Conservation (phyloP, 2,888 invertebrate genomes). For the Pasiphila rectangulata region DNA sequence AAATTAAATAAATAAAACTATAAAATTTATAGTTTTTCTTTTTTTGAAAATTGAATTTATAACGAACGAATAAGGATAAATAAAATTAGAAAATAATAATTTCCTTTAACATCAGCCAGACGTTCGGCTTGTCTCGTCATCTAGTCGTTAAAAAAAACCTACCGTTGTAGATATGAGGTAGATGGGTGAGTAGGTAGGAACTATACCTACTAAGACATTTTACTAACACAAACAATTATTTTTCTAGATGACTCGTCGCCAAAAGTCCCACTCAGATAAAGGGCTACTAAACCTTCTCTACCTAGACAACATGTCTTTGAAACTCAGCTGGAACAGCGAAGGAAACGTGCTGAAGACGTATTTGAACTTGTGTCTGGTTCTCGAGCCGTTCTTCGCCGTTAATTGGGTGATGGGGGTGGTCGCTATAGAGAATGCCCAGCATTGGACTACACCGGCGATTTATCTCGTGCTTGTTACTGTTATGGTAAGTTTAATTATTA, state of each 20-base stretch:
- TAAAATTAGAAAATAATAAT: no score
- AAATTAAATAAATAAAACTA: neutral
- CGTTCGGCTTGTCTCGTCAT: no score
- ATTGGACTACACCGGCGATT: constrained; percentile 81
- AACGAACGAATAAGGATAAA: no score
- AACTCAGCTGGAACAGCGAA: constrained; percentile 72
- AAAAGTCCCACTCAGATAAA: constrained; percentile 56
- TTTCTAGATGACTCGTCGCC: constrained; percentile 37
- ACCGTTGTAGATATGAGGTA: no score
- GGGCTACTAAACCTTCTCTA: constrained; percentile 64
- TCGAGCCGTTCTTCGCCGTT: constrained; percentile 86
- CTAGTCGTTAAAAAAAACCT: no score
- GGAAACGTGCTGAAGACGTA: constrained; percentile 82
- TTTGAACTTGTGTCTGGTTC: constrained; percentile 82
- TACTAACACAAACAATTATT: no score
- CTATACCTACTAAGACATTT: no score
- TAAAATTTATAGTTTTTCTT: no score
- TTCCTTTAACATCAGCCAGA: no score
- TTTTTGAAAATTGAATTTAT: no score
- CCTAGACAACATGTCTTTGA: constrained; percentile 73
- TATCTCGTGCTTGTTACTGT: constrained; percentile 79
- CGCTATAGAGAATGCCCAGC: constrained; percentile 84
- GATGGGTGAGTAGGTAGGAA: no score
- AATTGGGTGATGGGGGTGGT: constrained; percentile 88
- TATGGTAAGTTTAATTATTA: constrained; percentile 63